These are phyloP conservation scores for Terebella lapidaria DNA, from an alignment of 2,888 invertebrate species.

Conservation along the genomic window DNA sequence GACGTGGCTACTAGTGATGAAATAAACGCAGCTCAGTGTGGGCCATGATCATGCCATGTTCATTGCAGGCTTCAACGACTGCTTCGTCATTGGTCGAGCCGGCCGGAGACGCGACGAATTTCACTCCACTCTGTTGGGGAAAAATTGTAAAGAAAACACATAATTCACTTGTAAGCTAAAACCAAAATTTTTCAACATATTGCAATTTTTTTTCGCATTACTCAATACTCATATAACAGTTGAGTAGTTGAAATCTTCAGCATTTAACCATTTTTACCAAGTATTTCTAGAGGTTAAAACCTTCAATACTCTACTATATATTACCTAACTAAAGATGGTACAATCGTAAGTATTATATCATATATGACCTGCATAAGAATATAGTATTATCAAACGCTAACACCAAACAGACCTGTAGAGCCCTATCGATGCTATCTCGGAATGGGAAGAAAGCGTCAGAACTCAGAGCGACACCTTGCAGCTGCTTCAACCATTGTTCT, in stretches of 20 bases:
- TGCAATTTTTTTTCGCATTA: background rate
- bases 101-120: conserved; percentile 86
- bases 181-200: background rate
- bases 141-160: background rate
- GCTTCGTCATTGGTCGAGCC: conserved; percentile 90
- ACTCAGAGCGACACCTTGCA: conserved; percentile 71
- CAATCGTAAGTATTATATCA: too few species aligned
- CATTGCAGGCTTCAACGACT: conserved; percentile 85
- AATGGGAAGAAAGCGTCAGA: conserved; percentile 99
- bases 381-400: too few species aligned
- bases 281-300: too few species aligned
- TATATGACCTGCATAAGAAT: too few species aligned
- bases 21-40: conserved; percentile 88
- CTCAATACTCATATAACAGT: too few species aligned
- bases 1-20: conserved; percentile 64
- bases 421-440: conserved; percentile 92
- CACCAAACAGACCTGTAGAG: conserved; percentile 68
- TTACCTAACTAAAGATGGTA: too few species aligned
- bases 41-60: conserved; percentile 78
- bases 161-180: background rate
- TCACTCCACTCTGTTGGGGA: conserved; percentile 80
- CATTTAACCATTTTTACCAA: too few species aligned
- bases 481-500: conserved; percentile 55
- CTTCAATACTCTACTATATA: too few species aligned
- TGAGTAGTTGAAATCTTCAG: too few species aligned